Evolutionary conservation across 2,113 vertebrate species (phyloP), one percentile per base, ranked within the genome.

Genomic region (Patagioenas fasciata): DNA sequence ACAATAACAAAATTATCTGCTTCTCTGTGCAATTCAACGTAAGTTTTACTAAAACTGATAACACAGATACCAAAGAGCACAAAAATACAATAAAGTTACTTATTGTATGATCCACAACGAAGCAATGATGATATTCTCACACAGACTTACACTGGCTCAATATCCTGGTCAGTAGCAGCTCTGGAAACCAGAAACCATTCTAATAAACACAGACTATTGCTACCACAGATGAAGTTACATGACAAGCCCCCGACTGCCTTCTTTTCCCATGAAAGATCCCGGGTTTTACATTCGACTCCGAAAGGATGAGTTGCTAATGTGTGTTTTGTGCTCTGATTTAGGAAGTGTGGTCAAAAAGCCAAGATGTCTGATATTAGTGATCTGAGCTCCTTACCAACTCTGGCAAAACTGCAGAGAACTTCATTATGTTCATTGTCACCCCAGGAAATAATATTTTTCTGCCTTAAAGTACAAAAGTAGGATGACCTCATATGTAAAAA

Each of bases 391-490:
- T 93, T 38, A 91, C 74, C 91, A 95, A 91, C 82, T 51, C 83
- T 80, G 83, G 75, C 85, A 88, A 69, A 91, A 83, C 72, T 28
- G 32, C 15, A 91, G 38, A 88, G 69, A 92, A 78, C 72, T 88
- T 58, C 40, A 65, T 85, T 80, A 54, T 31, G 47, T 78, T 86
- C 69, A 42, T 20, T 91, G 77, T 80, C 94, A 95, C 65, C 7
- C 84, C 86, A 95, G 91, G 86, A 95, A 97, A 83, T 47, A 47
- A 24, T 71, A 67, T 81, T 93, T 95, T 92, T 79, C 57, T 92
- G 91, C 65, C 86, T 95, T 92, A 60, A 72, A 92, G 58, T 20
- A 83, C 53, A 58, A 36, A 78, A 81, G 42, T 7, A 80, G 61
- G 64, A 64, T 80, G 86, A 95, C 77, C 65, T 95, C 84, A 89